Conservation (phyloP, 2,113 vertebrate species). For the Cyanoderma ruficeps region DNA sequence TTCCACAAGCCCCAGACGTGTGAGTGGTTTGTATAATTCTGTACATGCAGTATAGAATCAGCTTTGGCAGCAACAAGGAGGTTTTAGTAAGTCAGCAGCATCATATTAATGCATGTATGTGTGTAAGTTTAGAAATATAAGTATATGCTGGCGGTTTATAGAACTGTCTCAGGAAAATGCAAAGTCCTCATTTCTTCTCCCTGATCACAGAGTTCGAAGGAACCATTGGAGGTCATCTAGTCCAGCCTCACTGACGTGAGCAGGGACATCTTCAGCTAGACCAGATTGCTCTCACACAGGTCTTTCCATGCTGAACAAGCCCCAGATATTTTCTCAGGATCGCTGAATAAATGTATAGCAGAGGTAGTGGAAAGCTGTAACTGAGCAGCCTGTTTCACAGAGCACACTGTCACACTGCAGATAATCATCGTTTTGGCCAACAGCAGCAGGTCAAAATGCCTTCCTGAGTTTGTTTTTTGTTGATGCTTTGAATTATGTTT, state of each 20-base stretch:
- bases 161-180: neutral
- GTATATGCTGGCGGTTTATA: neutral
- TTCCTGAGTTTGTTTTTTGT: neutral
- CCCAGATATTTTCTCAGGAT: neutral
- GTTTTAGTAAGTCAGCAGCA: neutral
- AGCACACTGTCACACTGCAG: neutral
- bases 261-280: neutral
- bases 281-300: neutral
- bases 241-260: neutral
- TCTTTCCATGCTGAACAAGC: neutral
- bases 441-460: neutral
- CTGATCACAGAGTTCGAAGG: neutral
- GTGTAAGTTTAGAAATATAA: neutral
- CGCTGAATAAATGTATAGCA: too few relatives aligned
- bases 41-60: neutral
- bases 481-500: neutral
- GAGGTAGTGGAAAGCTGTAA: neutral
- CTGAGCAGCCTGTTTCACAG: neutral
- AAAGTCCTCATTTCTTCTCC: neutral
- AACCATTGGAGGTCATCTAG: neutral
- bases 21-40: neutral
- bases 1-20: neutral
- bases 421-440: neutral
- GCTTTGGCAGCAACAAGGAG: neutral
- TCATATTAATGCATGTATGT: neutral